Base-by-base conservation (phyloP, 2,113 vertebrate genomes). In the Coregonus clupeaformis region DNA sequence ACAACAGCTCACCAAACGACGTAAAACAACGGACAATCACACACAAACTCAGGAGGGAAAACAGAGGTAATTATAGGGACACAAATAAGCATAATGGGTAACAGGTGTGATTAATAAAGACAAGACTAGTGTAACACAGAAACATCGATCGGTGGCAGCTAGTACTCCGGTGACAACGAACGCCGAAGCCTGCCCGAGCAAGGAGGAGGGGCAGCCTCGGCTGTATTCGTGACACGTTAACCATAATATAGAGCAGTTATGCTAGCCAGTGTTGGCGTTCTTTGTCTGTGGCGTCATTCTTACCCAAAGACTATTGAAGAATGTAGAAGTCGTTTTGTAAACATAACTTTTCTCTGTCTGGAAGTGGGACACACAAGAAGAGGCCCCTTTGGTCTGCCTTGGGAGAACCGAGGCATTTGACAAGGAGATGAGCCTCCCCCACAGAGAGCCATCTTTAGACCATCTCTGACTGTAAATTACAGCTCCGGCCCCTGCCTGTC, bases 221-320 rank as follows among this genome's bases (percentile, higher is more conserved):
- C n/a, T n/a, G n/a, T n/a, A n/a, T n/a, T n/a, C n/a, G n/a, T n/a
- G n/a, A n/a, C n/a, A n/a, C n/a, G n/a, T 52, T 18, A 52, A 18
- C 80, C 71, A 71, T 86, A 83, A 84, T 87, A 71, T 74, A 29
- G 69, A 72, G 69, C 77, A 76, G 73, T 82, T 73, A 83, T 85
- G 89, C 75, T 77, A 74, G 77, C 49, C 49, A 52, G 80, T 73
- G 70, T 71, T 79, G 83, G 76, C 77, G 78, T 84, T 55, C 77
- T 91, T 86, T 88, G 85, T 88, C 86, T 89, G 86, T 78, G 77
- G 87, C 82, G 77, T 83, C 78, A 70, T 59, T 84, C 85, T 83
- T 86, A 79, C 80, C 83, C 75, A 30, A 86, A 81, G 85, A 76
- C 69, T 81, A 84, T 81, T 81, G 76, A 74, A 79, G 84, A 86